These are phyloP conservation scores for Caretta caretta DNA, from an alignment of 2,113 vertebrate species.

Conservation along the genomic window DNA sequence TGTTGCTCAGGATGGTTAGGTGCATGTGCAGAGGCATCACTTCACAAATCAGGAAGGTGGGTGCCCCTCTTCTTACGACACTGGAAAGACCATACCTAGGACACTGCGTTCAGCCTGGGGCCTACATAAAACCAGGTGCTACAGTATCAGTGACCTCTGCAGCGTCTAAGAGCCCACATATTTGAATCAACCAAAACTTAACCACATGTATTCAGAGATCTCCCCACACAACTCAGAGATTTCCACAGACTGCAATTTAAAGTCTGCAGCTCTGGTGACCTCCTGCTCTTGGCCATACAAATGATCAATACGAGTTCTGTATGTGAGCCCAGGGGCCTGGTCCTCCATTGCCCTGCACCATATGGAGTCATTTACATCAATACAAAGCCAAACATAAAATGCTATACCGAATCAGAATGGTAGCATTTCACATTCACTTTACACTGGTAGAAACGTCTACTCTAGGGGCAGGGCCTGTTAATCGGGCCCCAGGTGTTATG, in stretches of 20 bases:
- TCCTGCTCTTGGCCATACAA: background rate
- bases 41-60: background rate
- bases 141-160: accelerated
- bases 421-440: background rate
- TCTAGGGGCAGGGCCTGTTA: background rate
- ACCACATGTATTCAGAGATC: background rate
- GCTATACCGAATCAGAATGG: accelerated
- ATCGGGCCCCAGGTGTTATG: background rate
- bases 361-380: background rate
- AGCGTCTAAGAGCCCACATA: background rate
- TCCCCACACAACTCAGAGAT: background rate
- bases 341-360: background rate
- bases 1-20: background rate
- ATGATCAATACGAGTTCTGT: accelerated
- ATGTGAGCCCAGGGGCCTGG: background rate
- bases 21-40: background rate
- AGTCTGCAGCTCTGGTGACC: background rate
- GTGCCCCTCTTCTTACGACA: background rate
- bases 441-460: background rate
- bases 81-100: background rate
- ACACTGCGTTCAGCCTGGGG: background rate
- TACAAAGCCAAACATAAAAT: background rate
- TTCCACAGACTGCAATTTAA: background rate
- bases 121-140: background rate
- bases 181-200: background rate